Percentiles rank a stretch among this genome's conserved stretches.
Conservation (phyloP, 2,888 invertebrate species). For the Stictocephala bisonia region DNA sequence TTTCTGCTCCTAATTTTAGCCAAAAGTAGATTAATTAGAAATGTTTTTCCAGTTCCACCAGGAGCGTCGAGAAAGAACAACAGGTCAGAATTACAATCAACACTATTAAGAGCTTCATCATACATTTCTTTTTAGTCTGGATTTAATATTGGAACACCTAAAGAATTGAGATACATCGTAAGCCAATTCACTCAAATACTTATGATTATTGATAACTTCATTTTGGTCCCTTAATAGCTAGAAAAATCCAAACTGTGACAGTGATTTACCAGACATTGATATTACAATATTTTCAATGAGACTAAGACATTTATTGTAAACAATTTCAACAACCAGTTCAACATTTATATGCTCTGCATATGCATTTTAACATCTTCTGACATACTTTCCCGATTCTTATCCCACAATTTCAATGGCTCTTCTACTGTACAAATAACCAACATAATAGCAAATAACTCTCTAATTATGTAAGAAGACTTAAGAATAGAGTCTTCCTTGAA, state of each 20-base stretch:
- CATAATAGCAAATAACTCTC: slow-evolving; percentile 45
- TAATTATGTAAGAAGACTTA: slow-evolving; percentile 48
- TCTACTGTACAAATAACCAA: slow-evolving; percentile 47
- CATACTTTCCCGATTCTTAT: slow-evolving; percentile 15
- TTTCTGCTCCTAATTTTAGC: background rate
- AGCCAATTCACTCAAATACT: too few relatives aligned
- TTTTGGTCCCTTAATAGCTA: background rate
- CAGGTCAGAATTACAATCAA: background rate
- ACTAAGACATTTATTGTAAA: slow-evolving; percentile 59
- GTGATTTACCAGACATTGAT: slow-evolving; percentile 5
- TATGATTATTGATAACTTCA: background rate
- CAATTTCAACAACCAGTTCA: slow-evolving; percentile 38
- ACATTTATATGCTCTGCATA: background rate
- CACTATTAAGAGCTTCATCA: background rate
- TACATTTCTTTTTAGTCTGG: background rate
- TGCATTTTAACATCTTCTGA: background rate
- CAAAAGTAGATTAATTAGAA: background rate
- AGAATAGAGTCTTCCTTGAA: slow-evolving; percentile 57
- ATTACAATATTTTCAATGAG: background rate
- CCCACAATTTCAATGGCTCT: slow-evolving; percentile 52
- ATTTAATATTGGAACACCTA: background rate
- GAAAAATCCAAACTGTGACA: background rate
- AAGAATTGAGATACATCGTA: too few relatives aligned
- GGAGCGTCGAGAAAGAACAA: background rate
- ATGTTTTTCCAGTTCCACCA: background rate